These are phyloP conservation scores for Adelges cooleyi DNA, from an alignment of 1,140 invertebrate species.

Conservation along the genomic window DNA sequence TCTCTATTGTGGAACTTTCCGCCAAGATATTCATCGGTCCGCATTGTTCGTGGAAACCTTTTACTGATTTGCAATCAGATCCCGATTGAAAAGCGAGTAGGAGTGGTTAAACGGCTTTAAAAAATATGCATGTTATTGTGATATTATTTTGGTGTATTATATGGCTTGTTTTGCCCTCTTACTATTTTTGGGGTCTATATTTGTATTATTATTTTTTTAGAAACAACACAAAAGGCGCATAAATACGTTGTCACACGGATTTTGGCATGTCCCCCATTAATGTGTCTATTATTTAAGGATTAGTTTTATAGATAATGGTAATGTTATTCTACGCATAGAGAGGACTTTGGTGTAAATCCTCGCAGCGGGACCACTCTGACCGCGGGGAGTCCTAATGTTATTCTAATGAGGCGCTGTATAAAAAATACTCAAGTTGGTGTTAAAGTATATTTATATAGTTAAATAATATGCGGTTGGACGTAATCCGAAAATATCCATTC, in stretches of 20 bases:
- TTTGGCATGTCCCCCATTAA: constrained; percentile 23
- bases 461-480: constrained; percentile 9
- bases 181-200: constrained; percentile 19
- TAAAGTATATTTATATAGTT: neutral
- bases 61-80: constrained; percentile 26
- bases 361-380: constrained; percentile 10
- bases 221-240: constrained; percentile 8
- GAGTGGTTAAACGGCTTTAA: constrained; percentile 18
- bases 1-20: constrained; percentile 26
- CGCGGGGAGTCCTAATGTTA: constrained; percentile 27
- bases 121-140: constrained; percentile 24
- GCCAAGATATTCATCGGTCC: constrained; percentile 27
- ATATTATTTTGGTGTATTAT: constrained; percentile 20
- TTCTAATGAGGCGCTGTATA: constrained; percentile 23
- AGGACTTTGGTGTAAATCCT: constrained; percentile 27
- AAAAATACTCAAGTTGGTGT: constrained; percentile 18
- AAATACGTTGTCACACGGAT: constrained; percentile 28
- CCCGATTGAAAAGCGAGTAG: constrained; percentile 25
- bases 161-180: constrained; percentile 7
- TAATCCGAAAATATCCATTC: too few species aligned
- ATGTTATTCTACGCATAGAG: constrained; percentile 22
- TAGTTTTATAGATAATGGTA: constrained; percentile 26
- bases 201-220: constrained; percentile 9
- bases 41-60: constrained; percentile 26
- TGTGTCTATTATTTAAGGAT: constrained; percentile 26